phyloP scores from a whole-genome alignment of 2,888 invertebrate genomes.

The Heterodera filipjevi region DNA sequence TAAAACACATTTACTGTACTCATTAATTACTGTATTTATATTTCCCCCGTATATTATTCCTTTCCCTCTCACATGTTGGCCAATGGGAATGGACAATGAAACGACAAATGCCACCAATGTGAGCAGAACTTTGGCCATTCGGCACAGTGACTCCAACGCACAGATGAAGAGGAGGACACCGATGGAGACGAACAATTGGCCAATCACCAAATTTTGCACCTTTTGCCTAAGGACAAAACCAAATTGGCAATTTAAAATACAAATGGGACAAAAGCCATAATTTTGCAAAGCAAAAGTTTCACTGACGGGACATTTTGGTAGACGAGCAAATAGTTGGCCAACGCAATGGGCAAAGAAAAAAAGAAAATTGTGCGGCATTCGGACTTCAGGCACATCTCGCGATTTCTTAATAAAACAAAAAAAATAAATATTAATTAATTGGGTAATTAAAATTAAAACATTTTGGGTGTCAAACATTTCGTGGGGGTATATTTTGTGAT shows the following conservation, averaged over 20 bases:
- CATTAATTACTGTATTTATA: no score
- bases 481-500: no score
- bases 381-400: conserved; percentile 54
- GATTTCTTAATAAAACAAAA: conserved; percentile 42
- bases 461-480: no score
- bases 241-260: conserved; percentile 8
- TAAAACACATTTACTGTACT: not conserved
- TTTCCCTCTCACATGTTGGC: conserved; percentile 56
- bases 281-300: no score
- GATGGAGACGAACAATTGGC: conserved; percentile 55
- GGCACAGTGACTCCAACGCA: conserved; percentile 48
- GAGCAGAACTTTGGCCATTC: conserved; percentile 73
- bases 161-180: conserved; percentile 50
- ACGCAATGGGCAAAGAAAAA: conserved; percentile 52
- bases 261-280: no score
- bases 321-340: conserved; percentile 56
- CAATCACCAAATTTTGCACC: conserved; percentile 52
- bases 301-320: conserved; percentile 57
- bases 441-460: no score
- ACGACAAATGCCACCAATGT: conserved; percentile 79
- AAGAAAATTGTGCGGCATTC: conserved; percentile 56
- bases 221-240: no score
- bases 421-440: no score
- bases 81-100: conserved; percentile 69
- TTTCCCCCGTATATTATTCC: not conserved